Percentiles rank a stretch among this genome's conserved stretches.
phyloP scores from a whole-genome alignment of 2,113 vertebrate genomes.

The Ailuropoda melanoleuca region DNA sequence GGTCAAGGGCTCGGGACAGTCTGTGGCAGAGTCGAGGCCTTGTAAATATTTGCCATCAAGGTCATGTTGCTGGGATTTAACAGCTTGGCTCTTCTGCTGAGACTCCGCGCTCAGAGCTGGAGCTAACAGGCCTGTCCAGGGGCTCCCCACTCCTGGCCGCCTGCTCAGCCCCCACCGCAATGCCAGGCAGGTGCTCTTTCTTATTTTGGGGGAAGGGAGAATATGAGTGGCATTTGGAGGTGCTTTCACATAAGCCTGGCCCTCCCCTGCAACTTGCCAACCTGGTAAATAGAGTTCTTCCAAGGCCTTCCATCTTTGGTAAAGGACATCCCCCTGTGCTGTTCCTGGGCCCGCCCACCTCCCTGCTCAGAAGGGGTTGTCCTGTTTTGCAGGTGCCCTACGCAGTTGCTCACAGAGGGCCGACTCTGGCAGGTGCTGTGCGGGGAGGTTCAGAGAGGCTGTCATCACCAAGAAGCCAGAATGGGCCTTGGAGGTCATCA shows the following conservation, averaged over 20 bases:
- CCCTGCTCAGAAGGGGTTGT: neutral
- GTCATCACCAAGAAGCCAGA: neutral
- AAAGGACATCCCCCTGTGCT: accelerated
- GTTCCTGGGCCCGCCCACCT: neutral
- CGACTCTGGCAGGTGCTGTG: accelerated
- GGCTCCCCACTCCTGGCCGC: neutral
- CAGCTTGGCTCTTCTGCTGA: neutral
- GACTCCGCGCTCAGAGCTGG: neutral
- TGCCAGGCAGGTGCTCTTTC: neutral
- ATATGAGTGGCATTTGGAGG: neutral
- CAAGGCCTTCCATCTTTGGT: neutral
- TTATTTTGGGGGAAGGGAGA: neutral
- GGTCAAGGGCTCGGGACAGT: neutral
- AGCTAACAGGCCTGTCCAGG: neutral
- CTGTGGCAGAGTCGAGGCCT: accelerated
- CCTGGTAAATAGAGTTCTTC: neutral
- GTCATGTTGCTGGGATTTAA: neutral
- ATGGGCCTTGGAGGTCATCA: neutral
- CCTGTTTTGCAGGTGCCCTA: neutral
- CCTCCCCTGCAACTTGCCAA: neutral
- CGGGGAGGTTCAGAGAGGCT: neutral
- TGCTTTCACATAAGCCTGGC: neutral
- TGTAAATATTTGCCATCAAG: accelerated
- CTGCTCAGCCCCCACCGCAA: neutral
- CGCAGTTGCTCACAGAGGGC: accelerated